A percentile compares a stretch with the other conserved stretches of the same genome.
Conservation (phyloP, 2,113 vertebrate species). For the human (Homo sapiens) region DNA sequence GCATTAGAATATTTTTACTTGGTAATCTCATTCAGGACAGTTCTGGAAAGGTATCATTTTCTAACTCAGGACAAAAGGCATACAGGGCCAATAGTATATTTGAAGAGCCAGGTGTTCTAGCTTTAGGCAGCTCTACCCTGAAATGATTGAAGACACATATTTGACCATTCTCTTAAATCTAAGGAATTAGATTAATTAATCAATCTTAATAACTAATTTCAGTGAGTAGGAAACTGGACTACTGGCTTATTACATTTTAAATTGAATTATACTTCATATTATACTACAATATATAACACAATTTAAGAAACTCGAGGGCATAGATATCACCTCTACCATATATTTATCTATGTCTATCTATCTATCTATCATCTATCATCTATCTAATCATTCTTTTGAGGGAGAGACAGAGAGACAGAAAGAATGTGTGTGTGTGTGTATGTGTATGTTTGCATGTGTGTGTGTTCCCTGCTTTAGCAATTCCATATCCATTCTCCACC, state of each 20-base stretch:
- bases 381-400: no score
- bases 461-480: neutral
- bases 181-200: neutral
- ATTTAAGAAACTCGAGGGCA: neutral
- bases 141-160: slow-evolving; percentile 1
- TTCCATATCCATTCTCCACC: neutral
- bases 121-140: neutral
- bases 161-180: slow-evolving; percentile 46
- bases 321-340: neutral
- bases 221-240: neutral
- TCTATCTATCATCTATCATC: no score
- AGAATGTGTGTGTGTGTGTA: rapidly evolving
- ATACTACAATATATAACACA: neutral
- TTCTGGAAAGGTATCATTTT: neutral
- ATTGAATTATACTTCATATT: neutral
- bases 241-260: neutral
- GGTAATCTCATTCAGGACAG: neutral
- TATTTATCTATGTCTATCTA: no score
- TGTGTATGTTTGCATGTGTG: neutral
- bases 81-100: neutral
- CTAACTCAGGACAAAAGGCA: neutral
- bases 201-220: neutral
- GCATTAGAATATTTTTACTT: neutral
- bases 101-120: neutral
- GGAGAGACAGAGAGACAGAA: no score